These are phyloP conservation scores for Maconellicoccus hirsutus DNA, from an alignment of 1,140 invertebrate species.

Conservation along the genomic window DNA sequence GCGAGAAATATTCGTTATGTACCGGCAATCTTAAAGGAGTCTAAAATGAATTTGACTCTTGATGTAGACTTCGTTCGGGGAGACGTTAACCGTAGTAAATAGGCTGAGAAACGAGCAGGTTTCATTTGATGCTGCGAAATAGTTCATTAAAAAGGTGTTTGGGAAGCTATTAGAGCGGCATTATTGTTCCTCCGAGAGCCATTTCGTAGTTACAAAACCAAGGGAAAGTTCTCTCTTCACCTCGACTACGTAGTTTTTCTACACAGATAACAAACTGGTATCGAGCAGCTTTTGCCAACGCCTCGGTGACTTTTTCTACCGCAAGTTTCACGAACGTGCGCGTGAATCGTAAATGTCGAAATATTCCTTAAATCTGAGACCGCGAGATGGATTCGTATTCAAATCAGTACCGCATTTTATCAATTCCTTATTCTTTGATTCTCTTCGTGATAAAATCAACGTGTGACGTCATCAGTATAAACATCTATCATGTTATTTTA, in stretches of 20 bases:
- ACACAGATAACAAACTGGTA: background rate
- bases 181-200: constrained; percentile 33
- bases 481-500: too few relatives aligned
- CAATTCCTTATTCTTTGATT: too few relatives aligned
- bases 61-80: background rate
- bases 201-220: constrained; percentile 26
- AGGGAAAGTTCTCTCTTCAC: constrained; percentile 12
- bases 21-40: constrained; percentile 7
- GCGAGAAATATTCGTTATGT: constrained; percentile 8
- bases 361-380: too few relatives aligned
- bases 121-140: constrained; percentile 31
- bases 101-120: constrained; percentile 12
- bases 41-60: constrained; percentile 9
- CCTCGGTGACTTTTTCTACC: too few relatives aligned
- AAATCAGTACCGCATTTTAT: too few relatives aligned
- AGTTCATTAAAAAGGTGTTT: constrained; percentile 37
- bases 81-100: constrained; percentile 17
- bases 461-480: too few relatives aligned
- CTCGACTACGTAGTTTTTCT: too few relatives aligned
- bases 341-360: too few relatives aligned
- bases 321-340: too few relatives aligned
- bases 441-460: too few relatives aligned
- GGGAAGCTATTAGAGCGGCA: constrained; percentile 32
- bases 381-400: too few relatives aligned
- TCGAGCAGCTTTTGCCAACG: too few relatives aligned